Percentiles rank a stretch among this genome's conserved stretches.
Evolutionary conservation across 1,140 invertebrate genomes (phyloP).

Genomic region (Acyrthosiphon pisum): DNA sequence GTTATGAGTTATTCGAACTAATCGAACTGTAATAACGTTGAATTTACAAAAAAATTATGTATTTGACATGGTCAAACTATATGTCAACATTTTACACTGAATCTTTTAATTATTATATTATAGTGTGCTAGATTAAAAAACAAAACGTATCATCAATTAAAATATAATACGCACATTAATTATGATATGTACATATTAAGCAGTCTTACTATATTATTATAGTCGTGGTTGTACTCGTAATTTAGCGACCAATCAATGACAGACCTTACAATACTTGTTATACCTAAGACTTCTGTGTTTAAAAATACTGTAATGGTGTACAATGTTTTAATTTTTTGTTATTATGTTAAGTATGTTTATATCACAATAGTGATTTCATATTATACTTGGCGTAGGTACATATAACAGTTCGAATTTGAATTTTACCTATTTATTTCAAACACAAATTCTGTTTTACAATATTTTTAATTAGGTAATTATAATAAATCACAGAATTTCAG

Average conservation of each 20-base stretch:
- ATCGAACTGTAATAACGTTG: neutral
- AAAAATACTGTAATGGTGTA: no score
- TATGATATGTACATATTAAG: neutral
- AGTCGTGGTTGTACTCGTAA: neutral
- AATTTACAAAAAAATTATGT: neutral
- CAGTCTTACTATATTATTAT: neutral
- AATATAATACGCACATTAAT: neutral
- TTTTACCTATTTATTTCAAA: neutral
- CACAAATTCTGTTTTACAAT: neutral
- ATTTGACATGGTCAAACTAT: no score
- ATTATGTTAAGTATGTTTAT: no score
- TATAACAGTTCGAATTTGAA: neutral
- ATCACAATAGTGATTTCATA: neutral
- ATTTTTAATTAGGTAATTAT: no score
- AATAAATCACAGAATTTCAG: no score
- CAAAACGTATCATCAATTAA: neutral
- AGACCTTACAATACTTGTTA: neutral
- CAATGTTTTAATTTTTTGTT: no score
- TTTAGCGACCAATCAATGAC: neutral
- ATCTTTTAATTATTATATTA: neutral
- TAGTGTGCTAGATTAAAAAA: neutral
- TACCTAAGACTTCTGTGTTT: neutral
- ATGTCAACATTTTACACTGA: neutral
- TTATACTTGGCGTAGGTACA: neutral
- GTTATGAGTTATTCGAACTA: neutral